Conservation (phyloP, 2,113 vertebrate genomes). For the Elachura formosa region DNA sequence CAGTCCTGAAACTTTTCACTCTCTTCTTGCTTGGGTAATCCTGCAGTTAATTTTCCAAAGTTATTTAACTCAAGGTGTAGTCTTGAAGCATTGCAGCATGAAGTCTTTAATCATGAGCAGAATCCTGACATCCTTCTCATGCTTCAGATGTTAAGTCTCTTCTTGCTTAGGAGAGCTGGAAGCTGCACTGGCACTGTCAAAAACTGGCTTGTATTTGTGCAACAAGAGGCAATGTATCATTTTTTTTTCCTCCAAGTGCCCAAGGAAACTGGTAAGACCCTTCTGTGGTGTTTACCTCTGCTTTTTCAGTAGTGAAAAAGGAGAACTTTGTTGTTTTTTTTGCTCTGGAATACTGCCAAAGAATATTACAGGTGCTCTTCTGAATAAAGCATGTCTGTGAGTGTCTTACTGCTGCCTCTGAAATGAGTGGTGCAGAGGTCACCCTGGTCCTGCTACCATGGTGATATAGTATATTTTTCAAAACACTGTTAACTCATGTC, state of each 20-base stretch:
- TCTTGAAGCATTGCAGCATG: constrained; percentile 10
- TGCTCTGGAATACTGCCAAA: not conserved
- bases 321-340: not conserved
- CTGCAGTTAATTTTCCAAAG: constrained; percentile 32
- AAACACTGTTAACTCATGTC: not conserved
- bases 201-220: not conserved
- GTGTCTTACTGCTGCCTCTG: not conserved
- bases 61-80: constrained; percentile 16
- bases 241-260: not conserved
- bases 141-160: not conserved
- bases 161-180: not conserved
- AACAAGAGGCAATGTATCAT: not conserved
- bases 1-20: not conserved
- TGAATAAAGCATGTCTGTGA: not conserved
- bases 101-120: constrained; percentile 32
- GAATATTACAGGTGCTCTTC: not conserved
- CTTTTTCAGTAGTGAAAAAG: not conserved
- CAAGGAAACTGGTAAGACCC: not conserved
- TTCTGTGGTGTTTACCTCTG: not conserved
- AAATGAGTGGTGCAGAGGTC: not conserved
- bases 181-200: not conserved
- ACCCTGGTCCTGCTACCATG: not conserved
- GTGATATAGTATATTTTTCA: not conserved
- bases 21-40: not conserved
- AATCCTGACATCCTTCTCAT: constrained; percentile 9